Evolutionary conservation across 2,113 vertebrate genomes (phyloP).

Genomic region (Sphaerodactylus townsendi): DNA sequence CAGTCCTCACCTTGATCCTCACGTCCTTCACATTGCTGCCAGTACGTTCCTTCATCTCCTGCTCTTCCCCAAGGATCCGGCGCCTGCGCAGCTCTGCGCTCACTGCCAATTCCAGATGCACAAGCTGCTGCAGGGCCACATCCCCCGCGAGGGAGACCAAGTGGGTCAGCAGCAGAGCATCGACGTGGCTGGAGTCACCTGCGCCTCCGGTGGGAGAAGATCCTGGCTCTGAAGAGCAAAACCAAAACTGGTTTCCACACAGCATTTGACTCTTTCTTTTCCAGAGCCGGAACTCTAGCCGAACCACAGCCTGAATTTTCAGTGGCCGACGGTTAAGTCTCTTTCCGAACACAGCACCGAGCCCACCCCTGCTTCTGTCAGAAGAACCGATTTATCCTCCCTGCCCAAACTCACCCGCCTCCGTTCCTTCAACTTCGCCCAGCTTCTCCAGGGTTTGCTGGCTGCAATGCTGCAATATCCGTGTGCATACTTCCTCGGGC

Average conservation of each 20-base stretch:
- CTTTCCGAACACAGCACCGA: too few species aligned
- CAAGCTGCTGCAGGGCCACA: constrained; percentile 91
- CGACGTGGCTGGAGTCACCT: constrained; percentile 33
- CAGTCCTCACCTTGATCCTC: constrained; percentile 64
- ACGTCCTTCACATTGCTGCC: constrained; percentile 33
- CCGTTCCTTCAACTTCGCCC: constrained; percentile 43
- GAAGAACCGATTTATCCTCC: accelerated
- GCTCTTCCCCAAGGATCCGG: constrained; percentile 81
- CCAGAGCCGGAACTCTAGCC: neutral
- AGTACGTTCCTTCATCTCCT: constrained; percentile 52
- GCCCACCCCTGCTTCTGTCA: too few species aligned
- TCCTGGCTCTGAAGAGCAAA: constrained; percentile 24
- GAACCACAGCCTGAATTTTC: neutral
- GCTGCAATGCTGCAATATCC: constrained; percentile 80
- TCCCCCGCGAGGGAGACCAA: constrained; percentile 89
- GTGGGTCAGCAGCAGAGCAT: constrained; percentile 81
- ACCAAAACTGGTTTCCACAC: neutral
- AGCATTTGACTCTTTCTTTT: neutral
- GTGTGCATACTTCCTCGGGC: constrained; percentile 86
- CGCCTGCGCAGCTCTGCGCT: constrained; percentile 87
- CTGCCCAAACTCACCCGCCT: constrained; percentile 31
- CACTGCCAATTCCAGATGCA: constrained; percentile 88
- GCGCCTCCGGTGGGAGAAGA: constrained; percentile 20
- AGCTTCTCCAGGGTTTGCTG: constrained; percentile 69
- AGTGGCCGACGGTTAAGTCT: neutral